These are phyloP conservation scores for Oreonectes daqikongensis DNA, from an alignment of 2,797 vertebrate species.

Conservation along the genomic window DNA sequence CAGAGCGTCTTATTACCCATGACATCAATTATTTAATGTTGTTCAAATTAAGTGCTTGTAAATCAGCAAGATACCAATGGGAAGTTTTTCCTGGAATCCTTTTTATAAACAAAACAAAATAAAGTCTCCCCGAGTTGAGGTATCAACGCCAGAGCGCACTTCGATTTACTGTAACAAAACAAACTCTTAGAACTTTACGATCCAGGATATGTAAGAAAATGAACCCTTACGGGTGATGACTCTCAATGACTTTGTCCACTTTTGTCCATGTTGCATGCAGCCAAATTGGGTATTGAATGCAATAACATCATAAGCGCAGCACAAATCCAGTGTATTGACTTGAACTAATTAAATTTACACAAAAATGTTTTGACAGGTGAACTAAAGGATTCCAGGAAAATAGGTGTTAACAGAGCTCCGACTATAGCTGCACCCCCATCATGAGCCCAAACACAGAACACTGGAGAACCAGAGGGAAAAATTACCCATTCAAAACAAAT, in stretches of 20 bases:
- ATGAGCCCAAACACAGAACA: conserved; percentile 68
- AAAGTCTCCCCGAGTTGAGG: conserved; percentile 69
- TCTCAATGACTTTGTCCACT: background rate
- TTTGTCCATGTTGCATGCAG: background rate
- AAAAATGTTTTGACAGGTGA: background rate
- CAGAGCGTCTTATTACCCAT: conserved; percentile 74
- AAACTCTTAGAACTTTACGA: background rate
- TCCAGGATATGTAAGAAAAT: too few relatives aligned
- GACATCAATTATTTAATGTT: conserved; percentile 81
- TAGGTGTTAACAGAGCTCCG: conserved; percentile 69
- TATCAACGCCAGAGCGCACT: conserved; percentile 38
- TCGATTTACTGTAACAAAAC: conserved; percentile 17
- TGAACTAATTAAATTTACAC: background rate
- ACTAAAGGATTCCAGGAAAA: conserved; percentile 71
- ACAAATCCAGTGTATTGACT: conserved; percentile 17
- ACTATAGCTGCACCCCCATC: conserved; percentile 72
- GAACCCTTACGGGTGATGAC: background rate
- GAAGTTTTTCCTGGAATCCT: conserved; percentile 77
- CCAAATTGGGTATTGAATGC: background rate
- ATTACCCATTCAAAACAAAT: conserved; percentile 72
- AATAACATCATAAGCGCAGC: background rate
- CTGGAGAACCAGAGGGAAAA: conserved; percentile 63
- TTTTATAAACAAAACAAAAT: conserved; percentile 18
- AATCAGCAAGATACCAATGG: conserved; percentile 74
- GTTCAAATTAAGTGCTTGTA: conserved; percentile 77